Evolutionary conservation across 2,888 invertebrate genomes (phyloP), one percentile per base, ranked within the genome.

Genomic region (Pseudococcus longispinus): DNA sequence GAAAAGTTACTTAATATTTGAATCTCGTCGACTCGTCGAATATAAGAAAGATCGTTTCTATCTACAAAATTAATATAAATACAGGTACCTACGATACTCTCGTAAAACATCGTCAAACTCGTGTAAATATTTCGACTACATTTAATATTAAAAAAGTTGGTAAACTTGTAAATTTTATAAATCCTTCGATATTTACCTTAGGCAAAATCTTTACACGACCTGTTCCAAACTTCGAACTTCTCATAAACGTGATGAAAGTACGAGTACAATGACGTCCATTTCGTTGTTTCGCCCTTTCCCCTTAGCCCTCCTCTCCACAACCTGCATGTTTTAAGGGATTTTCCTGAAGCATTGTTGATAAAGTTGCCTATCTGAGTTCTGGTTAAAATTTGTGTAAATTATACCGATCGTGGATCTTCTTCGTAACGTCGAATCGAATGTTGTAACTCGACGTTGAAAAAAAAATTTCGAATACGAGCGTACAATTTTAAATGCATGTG

Each of bases 101-200:
- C 23, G 60, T n/a, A 51, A 51, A 51, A 51, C n/a, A 51, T n/a
- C n/a, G n/a, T n/a, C 15, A 51, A n/a, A 70, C 70, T 70, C 15
- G 29, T n/a, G 20, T 18, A 70, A 70, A 70, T 29, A 29, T 29
- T 60, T 60, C 60, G 6, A 20, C 70, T 70, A 18, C n/a, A 70
- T 70, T 70, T 70, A 18, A 70, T 70, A 70, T 70, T 70, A 70
- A 70, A 70, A 65, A 70, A 70, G 70, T 70, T 70, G 5, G 15
- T 32, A 29, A 29, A 29, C 70, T 70, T 70, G 70, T 15, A 29
- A 70, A 70, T 70, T 5, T 70, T 29, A 29, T 70, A 70, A 29
- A 29, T 26, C 29, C n/a, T 70, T 70, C 29, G 6, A 70, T 70
- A 70, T 70, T 15, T 18, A 70, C 70, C 70, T 6, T 6, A 29